Evolutionary conservation across 2,888 invertebrate species (phyloP), one percentile per base, ranked within the genome.

Genomic region (Pachydiplax longipennis): DNA sequence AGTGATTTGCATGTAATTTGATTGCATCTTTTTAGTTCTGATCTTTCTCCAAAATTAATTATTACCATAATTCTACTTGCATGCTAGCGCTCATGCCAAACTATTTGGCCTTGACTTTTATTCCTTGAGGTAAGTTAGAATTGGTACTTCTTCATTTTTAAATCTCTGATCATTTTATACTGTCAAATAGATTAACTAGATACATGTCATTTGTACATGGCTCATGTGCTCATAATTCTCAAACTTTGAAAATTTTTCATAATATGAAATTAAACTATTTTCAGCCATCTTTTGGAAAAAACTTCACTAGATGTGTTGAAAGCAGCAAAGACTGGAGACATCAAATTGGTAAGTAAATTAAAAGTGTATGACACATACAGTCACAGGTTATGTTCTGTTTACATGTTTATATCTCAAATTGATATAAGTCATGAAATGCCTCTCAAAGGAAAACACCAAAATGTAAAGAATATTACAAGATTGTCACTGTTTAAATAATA

Each of bases 271-370:
- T 53, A 73, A 25, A 58, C 80, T 22, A 22, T 90, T 92, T 93
- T 92, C 95, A 97, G 97, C 94, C 96, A 97, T 94, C 95, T 97
- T 93, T 95, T 97, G 94, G 97, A 98, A 94, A 97, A 96, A 95
- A 96, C 97, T 92, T 96, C 97, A 92, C 97, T 98, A 94, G 96
- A 96, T 92, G 95, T 98, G 92, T 95, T 98, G 92, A 96, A 96
- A 94, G 97, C 98, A 92, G 97, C 98, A 83, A 97, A 97, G 95
- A 95, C 95, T 93, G 98, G 98, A 92, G 97, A 98, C 94, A 95
- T 98, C 91, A 96, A 96, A 95, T 95, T 96, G 95, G 97, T 97
- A 95, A 95, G 95, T 92, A 80, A 37, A 48, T 90, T 15, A 83
- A 90, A 73, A 35, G 53, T 73, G 2, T 73, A 18, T 53, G 18